These are phyloP conservation scores for Cinara cedri DNA, from an alignment of 2,888 invertebrate species.

Conservation along the genomic window DNA sequence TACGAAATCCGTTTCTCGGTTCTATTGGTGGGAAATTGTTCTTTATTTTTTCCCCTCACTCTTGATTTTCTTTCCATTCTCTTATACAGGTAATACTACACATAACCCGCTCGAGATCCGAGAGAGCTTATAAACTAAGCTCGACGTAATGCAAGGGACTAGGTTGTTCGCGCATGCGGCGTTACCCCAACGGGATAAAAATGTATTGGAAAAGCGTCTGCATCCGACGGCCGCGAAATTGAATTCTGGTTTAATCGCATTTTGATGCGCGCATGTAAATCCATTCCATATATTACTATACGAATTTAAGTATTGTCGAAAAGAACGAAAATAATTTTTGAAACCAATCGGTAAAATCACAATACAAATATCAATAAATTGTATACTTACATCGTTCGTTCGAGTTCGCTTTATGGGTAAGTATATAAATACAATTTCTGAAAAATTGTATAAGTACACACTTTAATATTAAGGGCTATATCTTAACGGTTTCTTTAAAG, in stretches of 20 bases:
- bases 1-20: constrained; percentile 45
- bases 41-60: background rate
- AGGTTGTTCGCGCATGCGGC: background rate
- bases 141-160: constrained; percentile 17
- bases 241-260: constrained; percentile 49
- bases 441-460: background rate
- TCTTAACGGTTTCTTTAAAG: too few relatives aligned
- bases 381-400: background rate
- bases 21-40: constrained; percentile 4
- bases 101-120: background rate
- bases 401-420: background rate
- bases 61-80: constrained; percentile 20
- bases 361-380: background rate
- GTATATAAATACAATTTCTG: constrained; percentile 1
- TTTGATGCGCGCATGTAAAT: constrained; percentile 11
- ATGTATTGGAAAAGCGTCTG: constrained; percentile 36
- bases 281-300: constrained; percentile 4
- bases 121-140: constrained; percentile 28
- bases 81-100: background rate
- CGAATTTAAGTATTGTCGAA: constrained; percentile 11
- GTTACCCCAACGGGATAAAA: constrained; percentile 22
- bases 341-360: background rate
- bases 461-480: too few relatives aligned
- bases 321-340: background rate
- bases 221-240: constrained; percentile 48